Conservation (phyloP, 2,797 vertebrate species). For the Schizopygopsis pylzovi region DNA sequence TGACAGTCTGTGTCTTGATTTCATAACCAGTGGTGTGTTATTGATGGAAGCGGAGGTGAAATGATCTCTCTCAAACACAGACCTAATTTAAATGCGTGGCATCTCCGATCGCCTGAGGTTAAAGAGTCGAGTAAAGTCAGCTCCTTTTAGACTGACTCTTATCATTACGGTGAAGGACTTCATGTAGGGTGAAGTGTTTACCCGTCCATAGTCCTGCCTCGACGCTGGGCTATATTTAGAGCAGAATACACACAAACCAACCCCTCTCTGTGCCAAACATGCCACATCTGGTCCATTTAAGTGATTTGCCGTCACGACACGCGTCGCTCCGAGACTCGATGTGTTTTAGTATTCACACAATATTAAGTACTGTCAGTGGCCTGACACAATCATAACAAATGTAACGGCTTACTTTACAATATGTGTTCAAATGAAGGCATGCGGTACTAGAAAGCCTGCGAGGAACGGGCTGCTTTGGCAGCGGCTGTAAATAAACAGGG, state of each 20-base stretch:
- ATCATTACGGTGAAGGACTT: constrained; percentile 58
- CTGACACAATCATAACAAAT: constrained; percentile 35
- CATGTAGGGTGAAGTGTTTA: constrained; percentile 53
- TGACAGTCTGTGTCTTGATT: constrained; percentile 20
- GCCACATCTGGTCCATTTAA: constrained; percentile 53
- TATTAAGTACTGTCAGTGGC: constrained; percentile 18
- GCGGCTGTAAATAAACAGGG: constrained; percentile 15
- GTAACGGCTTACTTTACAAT: constrained; percentile 20
- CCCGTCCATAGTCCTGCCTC: constrained; percentile 6
- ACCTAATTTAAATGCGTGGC: constrained; percentile 50
- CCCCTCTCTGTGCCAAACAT: constrained; percentile 22
- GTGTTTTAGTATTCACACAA: not conserved
- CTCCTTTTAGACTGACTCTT: constrained; percentile 58
- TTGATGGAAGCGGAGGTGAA: constrained; percentile 16
- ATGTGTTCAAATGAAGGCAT: constrained; percentile 5
- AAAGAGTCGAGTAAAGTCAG: constrained; percentile 59
- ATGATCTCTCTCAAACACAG: constrained; percentile 61
- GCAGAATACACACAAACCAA: constrained; percentile 44
- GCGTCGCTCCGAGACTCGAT: not conserved
- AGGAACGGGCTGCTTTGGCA: constrained; percentile 18
- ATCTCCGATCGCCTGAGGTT: constrained; percentile 59
- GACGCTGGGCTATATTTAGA: constrained; percentile 52
- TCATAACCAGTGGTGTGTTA: constrained; percentile 11
- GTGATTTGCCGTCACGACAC: constrained; percentile 31
- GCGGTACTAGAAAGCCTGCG: not conserved